Base-by-base conservation (phyloP, 2,113 vertebrate species). In the Colistium nudipinnis region DNA sequence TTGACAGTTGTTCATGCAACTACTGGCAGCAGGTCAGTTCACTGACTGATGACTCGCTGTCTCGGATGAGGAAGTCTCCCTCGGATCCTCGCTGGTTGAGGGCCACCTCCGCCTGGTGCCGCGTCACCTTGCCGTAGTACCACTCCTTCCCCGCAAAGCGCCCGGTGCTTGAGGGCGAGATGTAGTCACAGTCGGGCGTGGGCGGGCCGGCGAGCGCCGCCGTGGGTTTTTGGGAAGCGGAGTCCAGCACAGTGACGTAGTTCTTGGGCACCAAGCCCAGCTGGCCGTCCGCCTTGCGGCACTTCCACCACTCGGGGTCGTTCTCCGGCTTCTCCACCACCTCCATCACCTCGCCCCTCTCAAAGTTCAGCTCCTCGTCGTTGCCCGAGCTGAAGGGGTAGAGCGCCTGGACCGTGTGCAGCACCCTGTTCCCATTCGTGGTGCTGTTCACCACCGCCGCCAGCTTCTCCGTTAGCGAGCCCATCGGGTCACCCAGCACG, bases 221-320 rank as follows among this genome's bases (percentile, higher is more conserved):
- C 68, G 90, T 61, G 5, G 85, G 69, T 53, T 85, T 92, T 27
- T 94, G 55, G 57, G 87, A 76, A 66, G 70, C 41, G 78, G 92
- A 92, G 87, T 95, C 95, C 84, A 96, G 90, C 86, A 96, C 91
- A 19, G 91, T 94, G 82, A 97, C 95, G 78, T 97, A 97, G 92
- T 96, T 97, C 87, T 96, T 96, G 33, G 95, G 96, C 68, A 97
- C 96, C 66, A 97, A 88, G 69, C 96, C 96, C 68, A 97, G 80
- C 80, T 93, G 94, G 57, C 96, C 95, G 35, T 97, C 95, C 5
- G 88, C 93, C 84, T 97, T 97, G 79, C 95, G 93, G 85, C 96
- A 97, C 85, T 95, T 96, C 96, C 95, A 97, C 96, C 96, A 97
- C 74, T 97, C 96, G 0, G 96, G 96, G 78, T 97, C 96, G 63